These are phyloP conservation scores for Hydrozoanthus tunicans DNA, from an alignment of 64 coral and sea anemone species.

Conservation along the genomic window DNA sequence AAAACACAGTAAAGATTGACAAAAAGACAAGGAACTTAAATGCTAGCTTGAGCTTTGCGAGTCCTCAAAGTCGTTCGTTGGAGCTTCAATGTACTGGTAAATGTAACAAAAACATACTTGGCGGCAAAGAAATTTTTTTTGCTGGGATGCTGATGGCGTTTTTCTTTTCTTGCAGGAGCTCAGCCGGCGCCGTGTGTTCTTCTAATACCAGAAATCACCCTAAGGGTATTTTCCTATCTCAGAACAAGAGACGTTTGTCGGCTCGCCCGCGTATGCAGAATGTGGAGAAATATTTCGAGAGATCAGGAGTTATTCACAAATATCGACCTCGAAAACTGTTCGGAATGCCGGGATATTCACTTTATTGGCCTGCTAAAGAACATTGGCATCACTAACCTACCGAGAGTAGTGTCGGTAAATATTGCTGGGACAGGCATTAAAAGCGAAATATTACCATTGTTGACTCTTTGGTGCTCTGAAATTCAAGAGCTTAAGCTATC, in stretches of 20 bases:
- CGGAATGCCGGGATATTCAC: constrained; percentile 13
- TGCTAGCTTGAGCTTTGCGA: not conserved
- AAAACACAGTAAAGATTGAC: not conserved
- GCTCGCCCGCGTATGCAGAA: constrained; percentile 36
- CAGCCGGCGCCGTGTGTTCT: not conserved
- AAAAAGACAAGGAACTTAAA: not conserved
- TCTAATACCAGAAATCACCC: constrained; percentile 33
- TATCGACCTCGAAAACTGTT: constrained; percentile 52
- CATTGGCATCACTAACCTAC: constrained; percentile 20
- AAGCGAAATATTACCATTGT: constrained; percentile 48
- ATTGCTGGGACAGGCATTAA: constrained; percentile 54
- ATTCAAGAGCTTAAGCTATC: constrained; percentile 45
- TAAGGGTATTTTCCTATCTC: constrained; percentile 38
- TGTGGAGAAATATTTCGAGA: constrained; percentile 51
- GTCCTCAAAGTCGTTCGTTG: not conserved
- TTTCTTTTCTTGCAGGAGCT: not conserved
- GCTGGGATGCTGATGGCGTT: not conserved
- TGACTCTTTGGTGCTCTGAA: constrained; percentile 50
- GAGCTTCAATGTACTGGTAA: not conserved
- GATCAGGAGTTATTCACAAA: constrained; percentile 53
- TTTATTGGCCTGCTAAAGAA: constrained; percentile 51
- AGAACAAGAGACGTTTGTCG: constrained; percentile 52
- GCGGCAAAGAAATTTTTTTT: not conserved
- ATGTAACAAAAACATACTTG: not conserved
- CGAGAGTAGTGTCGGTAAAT: constrained; percentile 38